Evolutionary conservation across 2,113 vertebrate species (phyloP), one percentile per base, ranked within the genome.

Genomic region (Hydrochoerus hydrochaeris): DNA sequence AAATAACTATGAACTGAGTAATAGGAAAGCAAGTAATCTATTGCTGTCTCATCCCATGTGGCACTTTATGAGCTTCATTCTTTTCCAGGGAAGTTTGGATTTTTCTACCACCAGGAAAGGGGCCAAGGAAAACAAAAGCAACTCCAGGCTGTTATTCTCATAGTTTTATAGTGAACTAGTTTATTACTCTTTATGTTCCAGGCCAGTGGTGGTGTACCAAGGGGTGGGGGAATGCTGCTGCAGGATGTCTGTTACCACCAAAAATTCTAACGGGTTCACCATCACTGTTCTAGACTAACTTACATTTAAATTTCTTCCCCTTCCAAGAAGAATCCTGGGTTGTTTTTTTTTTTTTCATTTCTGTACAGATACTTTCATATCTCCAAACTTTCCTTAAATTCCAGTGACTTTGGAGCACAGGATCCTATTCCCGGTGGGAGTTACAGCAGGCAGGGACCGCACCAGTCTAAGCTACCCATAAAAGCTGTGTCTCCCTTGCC

Each of bases 31-130:
- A 30, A 46, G 22, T 10, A 4, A 28, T n/a, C 58, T 88, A 60
- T 46, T 46, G 0, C 5, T 1, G 11, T 1, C 7, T 20, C 30
- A n/a, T 77, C 24, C 44, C 30, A 12, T 17, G 1, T 52, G 5
- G 38, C 17, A 1, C 14, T 26, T 1, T 44, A 1, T n/a, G 90
- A 46, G 5, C 41, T 81, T 75, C 8, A 3, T 75, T 84, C 14
- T 17, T 30, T 94, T 73, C 54, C 17, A 5, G 22, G 41, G 35
- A 83, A n/a, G 41, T 7, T 44, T 10, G 26, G 5, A 4, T 69
- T 86, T 57, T 32, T 44, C 22, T 52, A 17, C 17, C 46, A 22
- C 22, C 8, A 41, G 46, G 13, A 60, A 78, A 32, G 19, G 32
- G 4, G 9, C 32, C 49, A 38, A 24, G 49, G 80, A n/a, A 57